Base-by-base conservation (phyloP, 1,140 invertebrate species). In the Tigriopus japonicus region DNA sequence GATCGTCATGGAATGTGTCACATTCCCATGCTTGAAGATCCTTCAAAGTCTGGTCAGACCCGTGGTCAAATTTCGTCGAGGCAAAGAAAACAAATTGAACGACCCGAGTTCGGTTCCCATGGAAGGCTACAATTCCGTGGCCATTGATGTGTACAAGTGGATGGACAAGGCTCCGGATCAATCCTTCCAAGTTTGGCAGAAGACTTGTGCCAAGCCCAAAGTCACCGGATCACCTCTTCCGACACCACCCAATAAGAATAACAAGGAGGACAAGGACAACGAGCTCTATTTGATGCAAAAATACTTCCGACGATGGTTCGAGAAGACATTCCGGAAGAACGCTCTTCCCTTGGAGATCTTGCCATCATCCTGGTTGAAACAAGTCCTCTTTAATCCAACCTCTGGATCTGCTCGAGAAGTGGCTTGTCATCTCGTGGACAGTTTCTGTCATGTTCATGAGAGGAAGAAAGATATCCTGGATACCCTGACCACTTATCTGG, bases 301-400 rank as follows among this genome's bases (percentile, higher is more conserved):
- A 70, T 91, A 87, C 68, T 81, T 76, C 0, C 73, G 64, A 13
- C 68, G 72, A 10, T 79, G 77, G 77, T 64, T 69, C 15, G 68
- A 74, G 15, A 72, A 71, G 62, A 66, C 63, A 0, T 61, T 64
- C 12, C 64, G 63, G 45, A 49, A 49, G 45, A 21, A 21, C n/a
- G n/a, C 45, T 17, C 2, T 17, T 6, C n/a, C 21, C n/a, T 49
- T 49, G 45, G 3, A 17, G 45, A 49, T 21, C 21, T 6, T 49
- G 6, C 21, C 45, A 2, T 49, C 45, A 3, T 84, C 84, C 5
- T 95, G 91, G 91, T 73, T 95, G 7, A 82, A 86, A 62, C 83
- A 84, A 7, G 82, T 94, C 7, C 77, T 95, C 63, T 95, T 95
- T 69, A 92, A 91, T 72, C 80, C 85, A 0, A 88, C 86, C 68